phyloP scores from a whole-genome alignment of 2,888 invertebrate genomes.

The Drosophila paracracens region DNA sequence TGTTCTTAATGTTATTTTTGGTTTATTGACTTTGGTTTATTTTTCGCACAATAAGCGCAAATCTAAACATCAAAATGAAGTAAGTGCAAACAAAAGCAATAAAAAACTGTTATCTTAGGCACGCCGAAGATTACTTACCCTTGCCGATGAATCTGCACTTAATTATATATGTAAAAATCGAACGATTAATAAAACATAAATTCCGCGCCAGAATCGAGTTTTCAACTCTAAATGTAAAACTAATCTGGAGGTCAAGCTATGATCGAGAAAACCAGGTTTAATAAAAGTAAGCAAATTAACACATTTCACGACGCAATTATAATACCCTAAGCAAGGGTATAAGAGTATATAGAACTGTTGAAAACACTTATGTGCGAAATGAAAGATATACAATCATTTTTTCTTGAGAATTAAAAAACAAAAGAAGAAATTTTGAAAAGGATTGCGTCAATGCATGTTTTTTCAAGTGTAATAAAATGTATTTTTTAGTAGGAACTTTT shows the following conservation, averaged over 20 bases:
- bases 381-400: conserved; percentile 7
- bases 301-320: not conserved
- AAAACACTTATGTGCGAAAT: conserved; percentile 26
- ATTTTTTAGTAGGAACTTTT: not conserved
- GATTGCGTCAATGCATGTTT: not conserved
- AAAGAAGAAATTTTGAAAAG: not conserved
- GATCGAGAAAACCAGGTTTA: too few species aligned
- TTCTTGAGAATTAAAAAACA: not conserved
- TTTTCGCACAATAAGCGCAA: conserved; percentile 73
- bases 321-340: not conserved
- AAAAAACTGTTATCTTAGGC: not conserved
- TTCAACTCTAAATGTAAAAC: not conserved
- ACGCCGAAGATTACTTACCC: not conserved
- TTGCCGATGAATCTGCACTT: not conserved
- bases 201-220: not conserved
- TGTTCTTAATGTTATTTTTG: conserved; percentile 23
- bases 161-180: not conserved
- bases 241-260: not conserved
- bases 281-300: not conserved
- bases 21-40: conserved; percentile 75
- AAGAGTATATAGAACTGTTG: conserved; percentile 31
- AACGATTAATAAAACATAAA: not conserved
- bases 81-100: conserved; percentile 61
- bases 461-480: not conserved
- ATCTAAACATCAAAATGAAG: conserved; percentile 66